A percentile compares a stretch with the other conserved stretches of the same genome.
These are phyloP conservation scores for Euschistus heros DNA, from an alignment of 1,140 invertebrate genomes.

Conservation along the genomic window DNA sequence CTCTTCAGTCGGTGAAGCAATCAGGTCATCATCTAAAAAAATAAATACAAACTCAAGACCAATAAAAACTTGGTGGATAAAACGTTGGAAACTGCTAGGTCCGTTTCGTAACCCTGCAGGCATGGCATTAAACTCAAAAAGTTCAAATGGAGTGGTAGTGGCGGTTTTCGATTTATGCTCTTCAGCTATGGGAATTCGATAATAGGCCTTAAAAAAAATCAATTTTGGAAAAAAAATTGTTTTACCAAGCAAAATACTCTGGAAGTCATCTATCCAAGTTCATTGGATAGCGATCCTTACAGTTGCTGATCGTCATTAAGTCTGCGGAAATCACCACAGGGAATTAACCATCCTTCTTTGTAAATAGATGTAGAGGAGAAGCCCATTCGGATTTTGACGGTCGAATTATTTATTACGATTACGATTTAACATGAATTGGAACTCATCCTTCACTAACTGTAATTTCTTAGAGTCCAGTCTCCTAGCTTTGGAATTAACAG, in stretches of 20 bases:
- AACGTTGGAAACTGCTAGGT: conserved; percentile 36
- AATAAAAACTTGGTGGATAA: conserved; percentile 34
- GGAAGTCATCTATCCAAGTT: conserved; percentile 21
- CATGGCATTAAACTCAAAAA: conserved; percentile 34
- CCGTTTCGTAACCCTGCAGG: conserved; percentile 37
- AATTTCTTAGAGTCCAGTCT: conserved; percentile 33
- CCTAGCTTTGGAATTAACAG: conserved; percentile 34
- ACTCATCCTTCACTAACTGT: conserved; percentile 27
- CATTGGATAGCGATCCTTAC: conserved; percentile 36
- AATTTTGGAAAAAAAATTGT: conserved; percentile 38
- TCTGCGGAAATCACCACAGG: conserved; percentile 38
- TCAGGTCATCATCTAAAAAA: not conserved
- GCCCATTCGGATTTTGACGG: conserved; percentile 36
- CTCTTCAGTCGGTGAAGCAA: not conserved
- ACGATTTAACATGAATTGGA: no score
- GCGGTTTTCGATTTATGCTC: conserved; percentile 35
- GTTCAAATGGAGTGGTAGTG: no score
- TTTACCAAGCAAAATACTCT: conserved; percentile 27
- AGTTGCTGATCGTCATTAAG: conserved; percentile 38
- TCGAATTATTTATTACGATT: conserved; percentile 30
- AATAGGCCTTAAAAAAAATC: conserved; percentile 40
- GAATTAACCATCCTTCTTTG: conserved; percentile 35
- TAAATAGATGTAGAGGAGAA: conserved; percentile 37
- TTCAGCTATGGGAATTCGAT: conserved; percentile 35
- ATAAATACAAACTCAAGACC: conserved; percentile 30